Evolutionary conservation across 2,797 vertebrate genomes (phyloP), one percentile per base, ranked within the genome.

Genomic region (Sitta carolinensis): DNA sequence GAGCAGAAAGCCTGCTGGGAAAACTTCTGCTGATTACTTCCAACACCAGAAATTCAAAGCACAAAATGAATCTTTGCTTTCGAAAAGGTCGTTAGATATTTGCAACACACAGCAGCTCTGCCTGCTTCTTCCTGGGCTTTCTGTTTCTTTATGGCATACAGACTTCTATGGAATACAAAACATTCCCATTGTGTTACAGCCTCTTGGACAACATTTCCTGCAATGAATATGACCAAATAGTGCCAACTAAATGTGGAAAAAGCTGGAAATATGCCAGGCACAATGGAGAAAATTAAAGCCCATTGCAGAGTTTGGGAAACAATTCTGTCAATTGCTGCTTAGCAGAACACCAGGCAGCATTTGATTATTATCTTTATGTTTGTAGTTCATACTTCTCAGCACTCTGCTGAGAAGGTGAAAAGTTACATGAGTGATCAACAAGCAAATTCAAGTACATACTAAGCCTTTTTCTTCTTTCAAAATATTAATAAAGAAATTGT

Each of bases 21-120:
- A 91, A 86, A 85, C 22, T n/a, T 52, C 57, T 59, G 83, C 89
- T 85, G 91, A 91, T 42, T 25, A 8, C 74, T 36, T 84, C 87
- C 67, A 93, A 76, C 91, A 91, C 72, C 18, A 11, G 17, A 93
- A 69, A 92, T 75, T 18, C 43, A 81, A 95, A 89, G 86, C 48
- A 43, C 5, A 11, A 76, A 79, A 89, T 79, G 76, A 90, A 92
- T 91, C 84, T 95, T 70, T 84, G 90, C 94, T 89, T 97, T 72
- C 10, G 2, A 90, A 96, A 91, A 90, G 58, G 92, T 95, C 95
- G 94, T 70, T 67, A 93, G 96, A 80, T 96, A 94, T 96, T 94
- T 95, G 87, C 93, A 97, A 94, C 85, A 62, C 59, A 43, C 77
- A 90, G 92, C 61, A 95, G 80, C 70, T 89, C 83, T 87, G 88